Base-by-base conservation (phyloP, 1,140 invertebrate species). In the Diorhabda carinulata region DNA sequence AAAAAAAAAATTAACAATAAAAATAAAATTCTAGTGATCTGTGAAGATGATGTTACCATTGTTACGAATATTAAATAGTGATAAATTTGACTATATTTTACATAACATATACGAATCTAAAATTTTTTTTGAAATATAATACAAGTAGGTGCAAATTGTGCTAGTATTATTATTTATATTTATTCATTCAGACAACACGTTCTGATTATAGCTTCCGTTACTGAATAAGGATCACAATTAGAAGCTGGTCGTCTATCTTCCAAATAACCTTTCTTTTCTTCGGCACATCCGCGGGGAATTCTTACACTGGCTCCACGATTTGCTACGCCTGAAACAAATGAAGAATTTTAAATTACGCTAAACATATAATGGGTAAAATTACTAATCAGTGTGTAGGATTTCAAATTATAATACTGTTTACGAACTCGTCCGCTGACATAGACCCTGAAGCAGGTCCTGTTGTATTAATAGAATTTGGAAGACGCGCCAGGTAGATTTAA, bases 181-280 rank as follows among this genome's bases (percentile, higher is more conserved):
- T 79, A 86, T 81, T 91, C 88, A 73, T 88, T 84, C 47, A 91
- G 81, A 77, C 88, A 88, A 61, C 87, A 85, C 44, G 90, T 91
- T 66, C 88, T 81, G 45, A 91, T 84, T 41, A 91, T 81, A 66
- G 87, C 86, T 79, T 90, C 89, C 4, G 85, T 83, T 43, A 91
- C 90, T 40, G 82, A 80, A 80, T 95, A 95, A 0, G 92, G 93
- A 84, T 95, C 92, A 80, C 91, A 92, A 83, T 98, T 98, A 70
- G 95, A 96, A 3, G 95, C 89, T 7, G 96, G 96, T 78, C 96
- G 86, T 69, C 96, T 86, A 82, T 98, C 96, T 81, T 98, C 96
- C 68, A 98, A 82, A 79, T 98, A 98, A 3, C 96, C 96, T 78
- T 91, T 91, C 75, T 92, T 91, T 2, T 94, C 91, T 74, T 95